These are phyloP conservation scores for Harpalus rufipes DNA, from an alignment of 2,888 invertebrate genomes.

Conservation along the genomic window DNA sequence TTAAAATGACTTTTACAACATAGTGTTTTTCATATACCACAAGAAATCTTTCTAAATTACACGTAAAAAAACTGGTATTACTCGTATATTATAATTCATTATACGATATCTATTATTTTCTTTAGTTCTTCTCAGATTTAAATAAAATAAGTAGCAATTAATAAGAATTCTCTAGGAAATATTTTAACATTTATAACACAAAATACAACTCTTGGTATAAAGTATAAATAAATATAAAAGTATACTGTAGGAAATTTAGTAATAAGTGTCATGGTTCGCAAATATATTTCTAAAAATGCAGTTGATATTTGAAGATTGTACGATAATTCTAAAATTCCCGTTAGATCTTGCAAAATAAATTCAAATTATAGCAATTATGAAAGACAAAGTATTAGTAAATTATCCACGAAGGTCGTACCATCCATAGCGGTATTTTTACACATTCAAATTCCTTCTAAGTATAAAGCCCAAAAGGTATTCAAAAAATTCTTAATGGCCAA, in stretches of 20 bases:
- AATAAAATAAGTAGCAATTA: conserved; percentile 26
- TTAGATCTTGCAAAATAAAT: conserved; percentile 57
- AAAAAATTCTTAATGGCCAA: conserved; percentile 46
- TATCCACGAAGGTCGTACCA: conserved; percentile 34
- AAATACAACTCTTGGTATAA: conserved; percentile 11
- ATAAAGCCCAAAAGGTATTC: conserved; percentile 27
- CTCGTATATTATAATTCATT: conserved; percentile 15
- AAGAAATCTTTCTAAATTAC: not conserved
- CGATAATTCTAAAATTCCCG: conserved; percentile 46
- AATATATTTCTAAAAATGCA: conserved; percentile 45
- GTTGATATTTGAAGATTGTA: conserved; percentile 35
- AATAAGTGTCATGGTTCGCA: conserved; percentile 38
- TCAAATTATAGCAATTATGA: conserved; percentile 60
- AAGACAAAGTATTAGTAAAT: conserved; percentile 54
- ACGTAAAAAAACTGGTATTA: conserved; percentile 13
- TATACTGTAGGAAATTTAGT: conserved; percentile 3
- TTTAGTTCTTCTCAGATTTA: conserved; percentile 14
- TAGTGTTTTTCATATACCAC: conserved; percentile 13
- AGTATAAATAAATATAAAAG: conserved; percentile 20
- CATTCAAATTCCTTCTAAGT: conserved; percentile 19
- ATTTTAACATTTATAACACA: conserved; percentile 23
- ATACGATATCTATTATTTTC: conserved; percentile 6
- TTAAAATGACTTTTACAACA: conserved; percentile 2
- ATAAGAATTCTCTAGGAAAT: conserved; percentile 15
- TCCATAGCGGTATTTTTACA: conserved; percentile 53